phyloP scores from a whole-genome alignment of 2,888 invertebrate species.

The Athalia cordata region DNA sequence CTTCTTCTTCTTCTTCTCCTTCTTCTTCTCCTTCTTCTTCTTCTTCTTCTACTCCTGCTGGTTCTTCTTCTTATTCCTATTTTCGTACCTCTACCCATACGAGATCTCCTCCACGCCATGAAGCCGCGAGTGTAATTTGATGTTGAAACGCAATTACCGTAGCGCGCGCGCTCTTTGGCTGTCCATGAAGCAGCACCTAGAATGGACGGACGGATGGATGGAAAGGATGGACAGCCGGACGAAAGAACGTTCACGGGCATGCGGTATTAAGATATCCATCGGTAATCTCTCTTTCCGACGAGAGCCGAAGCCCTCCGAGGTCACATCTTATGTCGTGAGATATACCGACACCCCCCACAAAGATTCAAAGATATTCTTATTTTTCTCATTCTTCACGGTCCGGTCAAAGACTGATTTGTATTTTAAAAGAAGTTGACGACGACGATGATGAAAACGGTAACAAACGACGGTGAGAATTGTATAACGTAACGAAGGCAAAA shows the following conservation, averaged over 20 bases:
- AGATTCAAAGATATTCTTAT: constrained; percentile 39
- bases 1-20: neutral
- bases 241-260: constrained; percentile 10
- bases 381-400: neutral
- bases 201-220: constrained; percentile 16
- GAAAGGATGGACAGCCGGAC: constrained; percentile 7
- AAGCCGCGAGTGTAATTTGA: constrained; percentile 38
- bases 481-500: no score
- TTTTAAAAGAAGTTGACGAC: no score
- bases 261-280: constrained; percentile 64
- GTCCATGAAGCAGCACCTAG: constrained; percentile 36
- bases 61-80: neutral
- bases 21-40: neutral
- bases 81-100: neutral
- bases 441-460: no score
- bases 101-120: neutral
- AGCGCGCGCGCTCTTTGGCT: constrained; percentile 32
- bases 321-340: constrained; percentile 62
- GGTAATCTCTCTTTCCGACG: constrained; percentile 57
- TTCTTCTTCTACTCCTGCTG: neutral
- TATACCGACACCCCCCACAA: constrained; percentile 58
- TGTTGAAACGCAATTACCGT: constrained; percentile 45
- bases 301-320: constrained; percentile 55
- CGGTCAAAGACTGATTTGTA: no score
- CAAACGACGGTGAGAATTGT: no score